Percentiles rank a stretch among this genome's conserved stretches.
These are phyloP conservation scores for Oostethus manadensis DNA, from an alignment of 2,113 vertebrate genomes.

Conservation along the genomic window DNA sequence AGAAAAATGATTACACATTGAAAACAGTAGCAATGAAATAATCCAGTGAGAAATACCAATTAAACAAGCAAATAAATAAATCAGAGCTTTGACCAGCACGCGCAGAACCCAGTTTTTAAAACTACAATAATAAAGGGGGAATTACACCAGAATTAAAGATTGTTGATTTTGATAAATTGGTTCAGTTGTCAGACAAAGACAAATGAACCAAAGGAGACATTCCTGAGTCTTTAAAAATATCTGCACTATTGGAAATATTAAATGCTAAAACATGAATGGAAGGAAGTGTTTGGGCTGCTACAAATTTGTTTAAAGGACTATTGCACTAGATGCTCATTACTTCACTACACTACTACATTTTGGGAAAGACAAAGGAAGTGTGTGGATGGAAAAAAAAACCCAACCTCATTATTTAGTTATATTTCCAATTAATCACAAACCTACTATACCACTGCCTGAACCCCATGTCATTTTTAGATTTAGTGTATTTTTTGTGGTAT, in stretches of 20 bases:
- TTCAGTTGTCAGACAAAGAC: constrained; percentile 25
- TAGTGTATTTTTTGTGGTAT: neutral
- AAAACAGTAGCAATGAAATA: constrained; percentile 3
- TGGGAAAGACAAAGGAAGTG: neutral
- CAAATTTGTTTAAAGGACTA: constrained; percentile 52
- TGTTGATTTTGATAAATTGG: constrained; percentile 1
- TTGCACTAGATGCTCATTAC: constrained; percentile 26
- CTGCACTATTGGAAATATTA: constrained; percentile 36
- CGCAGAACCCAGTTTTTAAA: constrained; percentile 44
- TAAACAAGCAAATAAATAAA: constrained; percentile 48
- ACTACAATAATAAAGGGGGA: constrained; percentile 34
- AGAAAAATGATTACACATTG: constrained; percentile 14
- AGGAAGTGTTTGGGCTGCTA: constrained; percentile 40
- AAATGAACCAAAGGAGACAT: constrained; percentile 33
- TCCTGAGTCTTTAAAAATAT: constrained; percentile 57
- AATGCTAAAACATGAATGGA: constrained; percentile 31
- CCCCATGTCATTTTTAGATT: too few relatives aligned
- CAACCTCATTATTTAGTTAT: too few relatives aligned
- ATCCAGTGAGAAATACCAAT: constrained; percentile 24
- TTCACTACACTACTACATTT: neutral
- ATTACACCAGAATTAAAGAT: constrained; percentile 15
- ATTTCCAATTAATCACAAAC: too few relatives aligned
- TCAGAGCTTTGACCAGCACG: constrained; percentile 41
- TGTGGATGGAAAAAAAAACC: too few relatives aligned
- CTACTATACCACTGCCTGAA: too few relatives aligned